These are phyloP conservation scores for Artibeus lituratus DNA, from an alignment of 2,797 vertebrate species.

Conservation along the genomic window DNA sequence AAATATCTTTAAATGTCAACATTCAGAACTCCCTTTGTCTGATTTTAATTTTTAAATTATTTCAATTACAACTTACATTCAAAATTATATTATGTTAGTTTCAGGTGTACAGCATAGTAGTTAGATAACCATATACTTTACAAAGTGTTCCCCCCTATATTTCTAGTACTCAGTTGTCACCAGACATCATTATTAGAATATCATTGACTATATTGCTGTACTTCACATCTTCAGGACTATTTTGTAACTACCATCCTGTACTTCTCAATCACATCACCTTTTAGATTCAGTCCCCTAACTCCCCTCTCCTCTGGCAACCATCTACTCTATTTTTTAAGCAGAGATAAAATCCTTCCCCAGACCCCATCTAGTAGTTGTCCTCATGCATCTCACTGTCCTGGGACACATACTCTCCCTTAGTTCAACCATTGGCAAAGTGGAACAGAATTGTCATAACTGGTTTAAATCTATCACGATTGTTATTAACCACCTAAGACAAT, in stretches of 20 bases:
- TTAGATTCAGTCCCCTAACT: neutral
- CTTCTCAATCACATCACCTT: neutral
- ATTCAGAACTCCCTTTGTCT: neutral
- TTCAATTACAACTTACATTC: neutral
- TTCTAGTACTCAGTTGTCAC: neutral
- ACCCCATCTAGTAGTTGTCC: neutral
- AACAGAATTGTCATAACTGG: neutral
- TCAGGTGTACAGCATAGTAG: too few relatives aligned
- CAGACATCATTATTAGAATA: neutral
- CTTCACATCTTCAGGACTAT: neutral
- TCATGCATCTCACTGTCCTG: neutral
- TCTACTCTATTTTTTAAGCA: neutral
- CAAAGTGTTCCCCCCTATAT: neutral
- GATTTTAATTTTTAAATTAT: neutral
- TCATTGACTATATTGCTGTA: neutral
- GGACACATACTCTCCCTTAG: neutral
- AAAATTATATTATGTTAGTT: neutral
- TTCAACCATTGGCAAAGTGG: neutral
- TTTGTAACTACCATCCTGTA: neutral
- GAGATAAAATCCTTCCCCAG: neutral
- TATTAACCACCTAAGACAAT: neutral
- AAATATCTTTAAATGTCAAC: neutral
- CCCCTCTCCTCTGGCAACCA: neutral
- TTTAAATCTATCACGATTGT: neutral
- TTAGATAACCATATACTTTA: neutral